Conservation (phyloP, 2,888 invertebrate genomes). For the Apocheima hispidaria region DNA sequence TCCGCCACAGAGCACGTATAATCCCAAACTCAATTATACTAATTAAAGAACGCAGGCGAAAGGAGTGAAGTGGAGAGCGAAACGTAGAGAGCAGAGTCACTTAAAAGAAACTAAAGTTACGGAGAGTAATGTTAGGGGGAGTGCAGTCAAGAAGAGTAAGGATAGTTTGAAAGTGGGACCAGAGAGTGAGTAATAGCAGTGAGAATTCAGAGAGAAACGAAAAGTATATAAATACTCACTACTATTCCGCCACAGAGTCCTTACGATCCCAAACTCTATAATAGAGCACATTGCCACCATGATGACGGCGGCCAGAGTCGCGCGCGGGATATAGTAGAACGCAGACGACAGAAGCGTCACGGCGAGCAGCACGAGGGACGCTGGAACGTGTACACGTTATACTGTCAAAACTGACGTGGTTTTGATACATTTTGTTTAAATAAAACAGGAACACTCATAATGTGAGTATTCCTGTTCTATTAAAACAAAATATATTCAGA, state of each 20-base stretch:
- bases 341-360: conserved; percentile 92
- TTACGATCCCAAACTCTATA: conserved; percentile 89
- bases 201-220: too few species aligned
- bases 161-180: neutral
- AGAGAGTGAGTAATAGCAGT: too few species aligned
- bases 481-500: too few species aligned
- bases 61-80: neutral
- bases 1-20: conserved; percentile 85
- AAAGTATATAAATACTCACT: conserved; percentile 83
- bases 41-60: neutral
- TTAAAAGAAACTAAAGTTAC: neutral
- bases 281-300: conserved; percentile 95
- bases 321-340: conserved; percentile 94
- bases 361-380: conserved; percentile 91
- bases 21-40: conserved; percentile 87
- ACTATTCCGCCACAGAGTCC: conserved; percentile 80
- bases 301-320: conserved; percentile 94
- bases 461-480: too few species aligned
- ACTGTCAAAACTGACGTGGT: neutral
- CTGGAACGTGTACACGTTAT: conserved; percentile 60
- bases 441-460: too few species aligned
- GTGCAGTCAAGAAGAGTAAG: neutral
- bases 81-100: too few species aligned
- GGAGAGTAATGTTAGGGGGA: neutral
- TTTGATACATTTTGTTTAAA: neutral